Base-by-base conservation (phyloP, 2,888 invertebrate genomes). In the Apodemia mormo region DNA sequence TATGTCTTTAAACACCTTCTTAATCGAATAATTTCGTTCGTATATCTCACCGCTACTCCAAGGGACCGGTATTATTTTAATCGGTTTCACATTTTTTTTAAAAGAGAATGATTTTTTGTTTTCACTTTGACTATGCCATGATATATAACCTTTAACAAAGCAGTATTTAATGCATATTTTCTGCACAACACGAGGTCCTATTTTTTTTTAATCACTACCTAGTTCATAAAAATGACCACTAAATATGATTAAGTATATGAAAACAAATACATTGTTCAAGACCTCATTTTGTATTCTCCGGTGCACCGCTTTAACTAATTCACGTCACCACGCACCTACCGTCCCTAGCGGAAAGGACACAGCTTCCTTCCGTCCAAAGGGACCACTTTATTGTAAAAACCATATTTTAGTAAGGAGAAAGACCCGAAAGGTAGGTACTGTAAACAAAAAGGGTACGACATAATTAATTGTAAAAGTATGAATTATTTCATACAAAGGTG, bases 291-390 rank as follows among this genome's bases (percentile, higher is more conserved):
- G 61, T 37, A 61, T 61, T 61, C 61, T n/a, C 61, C 14, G 33
- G 33, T 14, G 30, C 14, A 37, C 5, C 30, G 37, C 14, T 64
- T 61, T 61, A 37, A 64, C 61, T 64, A 64, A 64, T 64, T 64
- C 61, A 64, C 37, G 33, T 37, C 33, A 33, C 33, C 61, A 64
- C 33, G 61, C 61, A 64, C 61, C 61, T 64, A 64, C 22, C 61
- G 61, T 64, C 61, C 61, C 61, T 64, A 2, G 33, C 61, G 61
- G 61, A 64, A 64, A 64, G 61, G 61, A 64, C 61, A 7, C 61
- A 37, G 37, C 14, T 64, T 64, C 61, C 61, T 64, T 64, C 61
- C 61, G 61, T 64, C 61, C 37, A 64, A 37, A 33, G 61, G 61
- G 58, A 61, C 33, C 61, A 33, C 29, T 64, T 6, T 12, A 61